Conservation (phyloP, 2,888 invertebrate genomes). For the Amblyjoppa fuscipennis region DNA sequence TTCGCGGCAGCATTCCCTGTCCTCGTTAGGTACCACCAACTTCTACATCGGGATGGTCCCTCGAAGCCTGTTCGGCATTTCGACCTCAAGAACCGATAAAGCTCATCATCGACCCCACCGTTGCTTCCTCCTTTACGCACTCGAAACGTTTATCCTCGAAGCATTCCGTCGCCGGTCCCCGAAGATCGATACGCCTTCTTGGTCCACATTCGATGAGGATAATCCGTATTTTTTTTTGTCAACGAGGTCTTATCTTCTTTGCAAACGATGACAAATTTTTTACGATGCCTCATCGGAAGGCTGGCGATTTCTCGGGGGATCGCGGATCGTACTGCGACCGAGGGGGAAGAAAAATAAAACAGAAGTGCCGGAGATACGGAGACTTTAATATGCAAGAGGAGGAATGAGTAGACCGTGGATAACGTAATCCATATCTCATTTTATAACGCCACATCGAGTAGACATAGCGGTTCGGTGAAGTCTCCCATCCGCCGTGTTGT, state of each 20-base stretch:
- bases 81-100: neutral
- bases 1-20: constrained; percentile 6
- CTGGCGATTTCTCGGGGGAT: neutral
- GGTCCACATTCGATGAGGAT: neutral
- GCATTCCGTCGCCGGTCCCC: too few relatives aligned
- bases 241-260: neutral
- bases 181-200: too few relatives aligned
- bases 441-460: neutral
- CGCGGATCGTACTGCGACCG: neutral
- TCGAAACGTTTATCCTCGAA: too few relatives aligned
- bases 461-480: neutral
- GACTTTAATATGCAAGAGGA: constrained; percentile 1
- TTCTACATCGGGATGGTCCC: neutral
- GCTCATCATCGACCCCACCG: neutral
- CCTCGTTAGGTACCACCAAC: neutral
- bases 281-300: neutral
- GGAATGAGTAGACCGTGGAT: neutral
- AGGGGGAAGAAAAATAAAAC: neutral
- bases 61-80: neutral
- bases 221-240: neutral
- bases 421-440: neutral
- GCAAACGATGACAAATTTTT: neutral
- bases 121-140: too few relatives aligned
- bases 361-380: neutral
- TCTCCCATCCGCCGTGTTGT: neutral